Conservation (phyloP, 2,888 invertebrate genomes). For the Yponomeuta malinellus region DNA sequence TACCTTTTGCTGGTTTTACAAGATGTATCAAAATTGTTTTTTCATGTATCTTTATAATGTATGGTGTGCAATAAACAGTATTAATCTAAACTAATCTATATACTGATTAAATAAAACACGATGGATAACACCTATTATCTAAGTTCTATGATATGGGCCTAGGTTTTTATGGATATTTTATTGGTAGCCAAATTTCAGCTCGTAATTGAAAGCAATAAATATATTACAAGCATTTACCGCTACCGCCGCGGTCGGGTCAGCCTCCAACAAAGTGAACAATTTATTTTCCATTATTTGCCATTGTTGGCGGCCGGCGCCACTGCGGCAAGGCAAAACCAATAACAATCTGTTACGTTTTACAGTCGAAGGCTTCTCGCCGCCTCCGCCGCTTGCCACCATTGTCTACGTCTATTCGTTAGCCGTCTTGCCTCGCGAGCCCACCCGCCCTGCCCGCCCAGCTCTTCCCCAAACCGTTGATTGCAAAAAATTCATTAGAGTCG, state of each 20-base stretch:
- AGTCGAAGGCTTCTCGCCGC: conserved; percentile 36
- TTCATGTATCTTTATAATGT: too few species aligned
- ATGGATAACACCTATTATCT: too few species aligned
- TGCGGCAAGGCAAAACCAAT: conserved; percentile 41
- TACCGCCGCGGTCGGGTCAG: conserved; percentile 3
- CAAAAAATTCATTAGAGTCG: conserved; percentile 9
- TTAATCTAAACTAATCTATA: too few species aligned
- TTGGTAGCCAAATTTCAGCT: not conserved
- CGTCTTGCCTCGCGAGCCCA: conserved; percentile 7
- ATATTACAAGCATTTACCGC: conserved; percentile 3
- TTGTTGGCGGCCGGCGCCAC: conserved; percentile 27
- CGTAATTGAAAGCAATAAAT: not conserved
- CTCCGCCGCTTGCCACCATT: conserved; percentile 28
- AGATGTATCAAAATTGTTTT: too few species aligned
- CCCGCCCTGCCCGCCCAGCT: not conserved
- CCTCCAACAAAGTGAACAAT: conserved; percentile 32
- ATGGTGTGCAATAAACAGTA: too few species aligned
- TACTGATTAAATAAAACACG: too few species aligned
- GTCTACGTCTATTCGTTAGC: conserved; percentile 18
- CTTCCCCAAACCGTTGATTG: conserved; percentile 8
- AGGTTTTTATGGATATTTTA: not conserved
- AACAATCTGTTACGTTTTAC: conserved; percentile 46
- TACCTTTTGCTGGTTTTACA: too few species aligned
- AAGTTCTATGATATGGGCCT: not conserved
- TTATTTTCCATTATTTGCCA: conserved; percentile 38